phyloP scores from a whole-genome alignment of 2,797 vertebrate genomes.

The Ctenopoma multispine region DNA sequence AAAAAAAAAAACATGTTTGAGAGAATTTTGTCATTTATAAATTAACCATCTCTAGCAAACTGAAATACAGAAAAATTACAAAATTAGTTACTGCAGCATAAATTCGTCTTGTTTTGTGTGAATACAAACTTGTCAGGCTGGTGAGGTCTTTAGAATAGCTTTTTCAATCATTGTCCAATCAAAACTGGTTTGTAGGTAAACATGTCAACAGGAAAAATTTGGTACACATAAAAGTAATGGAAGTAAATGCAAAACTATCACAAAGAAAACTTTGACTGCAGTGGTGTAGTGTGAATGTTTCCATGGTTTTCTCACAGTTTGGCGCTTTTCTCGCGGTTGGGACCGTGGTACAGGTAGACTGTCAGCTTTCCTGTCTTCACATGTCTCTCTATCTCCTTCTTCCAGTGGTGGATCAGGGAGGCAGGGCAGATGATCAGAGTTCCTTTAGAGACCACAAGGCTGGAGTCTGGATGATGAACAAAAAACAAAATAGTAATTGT shows the following conservation, averaged over 20 bases:
- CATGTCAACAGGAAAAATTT: not conserved
- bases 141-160: too few species aligned
- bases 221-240: not conserved
- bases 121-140: too few species aligned
- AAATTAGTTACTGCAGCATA: too few species aligned
- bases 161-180: too few species aligned
- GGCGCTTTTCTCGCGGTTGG: constrained; percentile 85
- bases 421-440: constrained; percentile 95
- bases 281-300: not conserved
- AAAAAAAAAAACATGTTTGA: too few species aligned
- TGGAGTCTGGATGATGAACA: constrained; percentile 78
- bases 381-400: constrained; percentile 90
- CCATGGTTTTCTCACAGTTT: constrained; percentile 79
- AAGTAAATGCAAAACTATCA: not conserved
- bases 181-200: too few species aligned
- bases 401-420: constrained; percentile 96
- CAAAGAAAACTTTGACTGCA: not conserved
- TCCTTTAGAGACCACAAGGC: constrained; percentile 79
- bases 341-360: constrained; percentile 92
- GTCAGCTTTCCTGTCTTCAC: constrained; percentile 83
- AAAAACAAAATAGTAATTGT: not conserved
- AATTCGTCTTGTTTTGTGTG: too few species aligned
- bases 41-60: too few species aligned
- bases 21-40: too few species aligned
- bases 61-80: too few species aligned